Conservation (phyloP, 1,140 invertebrate genomes). For the Euwallacea similis region DNA sequence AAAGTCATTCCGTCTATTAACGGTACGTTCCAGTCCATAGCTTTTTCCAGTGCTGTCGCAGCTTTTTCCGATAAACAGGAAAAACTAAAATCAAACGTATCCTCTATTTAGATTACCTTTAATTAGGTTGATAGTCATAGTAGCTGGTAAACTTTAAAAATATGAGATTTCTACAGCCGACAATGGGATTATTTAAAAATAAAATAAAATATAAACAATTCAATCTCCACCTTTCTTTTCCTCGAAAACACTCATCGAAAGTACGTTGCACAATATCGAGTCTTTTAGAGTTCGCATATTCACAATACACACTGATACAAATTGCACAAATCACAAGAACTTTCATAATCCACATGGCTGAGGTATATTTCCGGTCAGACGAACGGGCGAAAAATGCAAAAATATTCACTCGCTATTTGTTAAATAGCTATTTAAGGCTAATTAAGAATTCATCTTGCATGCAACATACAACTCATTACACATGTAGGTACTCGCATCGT, state of each 20-base stretch:
- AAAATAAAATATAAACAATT: background rate
- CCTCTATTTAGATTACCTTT: background rate
- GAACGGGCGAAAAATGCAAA: conserved; percentile 11
- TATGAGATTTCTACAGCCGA: background rate
- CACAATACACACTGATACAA: conserved; percentile 8
- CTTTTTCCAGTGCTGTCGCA: conserved; percentile 42
- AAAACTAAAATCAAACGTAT: conserved; percentile 25
- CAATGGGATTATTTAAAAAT: conserved; percentile 2
- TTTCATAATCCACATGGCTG: conserved; percentile 7
- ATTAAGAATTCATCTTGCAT: conserved; percentile 19
- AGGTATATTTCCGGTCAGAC: background rate
- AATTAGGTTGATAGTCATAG: background rate
- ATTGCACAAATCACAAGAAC: conserved; percentile 3
- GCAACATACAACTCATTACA: conserved; percentile 9
- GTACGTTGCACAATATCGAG: conserved; percentile 10
- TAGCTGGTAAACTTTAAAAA: background rate
- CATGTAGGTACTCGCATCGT: conserved; percentile 9
- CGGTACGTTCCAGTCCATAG: conserved; percentile 45
- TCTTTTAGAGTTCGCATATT: background rate
- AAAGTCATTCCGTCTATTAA: conserved; percentile 46
- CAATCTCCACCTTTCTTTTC: conserved; percentile 9
- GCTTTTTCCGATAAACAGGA: conserved; percentile 46
- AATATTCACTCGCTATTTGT: conserved; percentile 11
- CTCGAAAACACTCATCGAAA: conserved; percentile 6
- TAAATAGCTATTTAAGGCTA: conserved; percentile 27